Base-by-base conservation (phyloP, 2,797 vertebrate species). In the Urosaurus nigricauda region DNA sequence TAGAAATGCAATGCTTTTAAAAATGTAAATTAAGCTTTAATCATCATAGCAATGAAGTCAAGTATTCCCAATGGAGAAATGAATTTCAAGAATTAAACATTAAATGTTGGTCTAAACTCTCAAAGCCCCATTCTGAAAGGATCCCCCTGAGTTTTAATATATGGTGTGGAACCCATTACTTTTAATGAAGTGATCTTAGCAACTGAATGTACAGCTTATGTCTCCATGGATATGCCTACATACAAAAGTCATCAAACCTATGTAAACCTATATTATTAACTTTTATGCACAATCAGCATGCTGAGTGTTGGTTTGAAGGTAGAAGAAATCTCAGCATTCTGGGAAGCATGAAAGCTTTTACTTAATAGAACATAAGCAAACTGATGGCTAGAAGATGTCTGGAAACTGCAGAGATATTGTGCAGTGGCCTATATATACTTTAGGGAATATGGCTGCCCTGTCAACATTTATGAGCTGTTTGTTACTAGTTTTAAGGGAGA, bases 21-120 rank as follows among this genome's bases (percentile, higher is more conserved):
- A 95, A 94, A 0, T 93, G 83, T 93, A 94, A 91, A 93, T 94
- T 94, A 94, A 91, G 47, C 78, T 96, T 94, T 95, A 95, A 94
- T 90, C 86, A 93, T 92, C 84, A 93, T 58, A 90, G 86, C 89
- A 94, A 91, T 92, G 93, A 86, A 94, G 90, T 83, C 90, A 5
- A 26, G 17, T 87, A 94, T 92, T 89, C 93, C 68, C 87, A 84
- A 83, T 79, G 83, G 92, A 70, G 87, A 94, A 94, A 94, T 95
- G 73, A 88, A 83, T 94, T 93, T 90, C 79, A 63, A 90, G 84
- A 88, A 79, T 93, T 95, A 93, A 37, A 87, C 68, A 63, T 53
- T 80, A 84, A 60, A 71, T 93, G 51, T 90, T 94, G 86, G 71
- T 93, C 88, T 92, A 81, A 90, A 90, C 75, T 91, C 79, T 90